Evolutionary conservation across 2,888 invertebrate species (phyloP).

Genomic region (Agriotes lineatus): DNA sequence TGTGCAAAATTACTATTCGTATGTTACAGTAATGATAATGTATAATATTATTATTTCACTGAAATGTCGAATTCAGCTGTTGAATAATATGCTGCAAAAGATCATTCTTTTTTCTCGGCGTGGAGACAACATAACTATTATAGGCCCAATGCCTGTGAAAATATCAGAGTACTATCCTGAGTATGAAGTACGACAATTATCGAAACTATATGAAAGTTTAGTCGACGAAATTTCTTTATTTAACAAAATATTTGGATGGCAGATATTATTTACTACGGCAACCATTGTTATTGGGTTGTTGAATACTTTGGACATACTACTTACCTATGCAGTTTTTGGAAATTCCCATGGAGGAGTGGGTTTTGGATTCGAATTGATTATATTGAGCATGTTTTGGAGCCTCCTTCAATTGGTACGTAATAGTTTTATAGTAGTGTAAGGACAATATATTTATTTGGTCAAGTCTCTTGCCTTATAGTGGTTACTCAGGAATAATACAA

Average conservation of each 20-base stretch:
- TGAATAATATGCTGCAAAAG: neutral
- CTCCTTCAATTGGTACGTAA: constrained; percentile 9
- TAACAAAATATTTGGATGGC: constrained; percentile 19
- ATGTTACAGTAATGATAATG: constrained; percentile 16
- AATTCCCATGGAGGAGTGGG: neutral
- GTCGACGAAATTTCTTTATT: neutral
- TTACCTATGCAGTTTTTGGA: neutral
- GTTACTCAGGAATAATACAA: no score
- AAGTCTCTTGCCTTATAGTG: no score
- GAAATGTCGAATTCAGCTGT: neutral
- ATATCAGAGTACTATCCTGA: neutral
- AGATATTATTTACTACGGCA: constrained; percentile 6
- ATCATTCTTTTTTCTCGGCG: neutral
- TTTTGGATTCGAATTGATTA: constrained; percentile 3
- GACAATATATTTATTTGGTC: no score
- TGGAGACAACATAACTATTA: neutral
- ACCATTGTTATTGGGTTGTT: constrained; percentile 1
- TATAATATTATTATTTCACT: constrained; percentile 4
- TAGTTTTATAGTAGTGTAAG: no score
- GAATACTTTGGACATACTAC: constrained; percentile 8
- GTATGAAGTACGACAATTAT: neutral
- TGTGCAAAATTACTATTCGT: constrained; percentile 5
- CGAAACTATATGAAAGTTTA: constrained; percentile 2
- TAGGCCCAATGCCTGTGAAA: neutral
- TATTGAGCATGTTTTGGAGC: neutral